Base-by-base conservation (phyloP, 92 coral and sea anemone genomes). In the Palythoa heliodiscus region DNA sequence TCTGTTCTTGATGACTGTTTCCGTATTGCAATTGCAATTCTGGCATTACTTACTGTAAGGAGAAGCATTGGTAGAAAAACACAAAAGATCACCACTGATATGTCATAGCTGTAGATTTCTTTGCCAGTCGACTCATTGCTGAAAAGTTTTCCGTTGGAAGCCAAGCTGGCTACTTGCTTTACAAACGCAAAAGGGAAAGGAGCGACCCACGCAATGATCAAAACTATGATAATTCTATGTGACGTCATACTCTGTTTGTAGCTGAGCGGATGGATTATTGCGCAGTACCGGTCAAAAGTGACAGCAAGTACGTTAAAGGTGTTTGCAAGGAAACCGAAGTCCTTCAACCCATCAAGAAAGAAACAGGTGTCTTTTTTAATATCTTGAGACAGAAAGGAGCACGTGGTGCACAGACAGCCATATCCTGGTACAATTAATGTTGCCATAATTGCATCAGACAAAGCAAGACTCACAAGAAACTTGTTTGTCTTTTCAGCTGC, bases 301-400 rank as follows among this genome's bases (percentile, higher is more conserved):
- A 93, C 89, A 12, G 92, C 93, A 12, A 93, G 69, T 0, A 93
- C 37, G 24, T 89, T 91, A 17, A 91, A 84, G 3, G 89, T 77
- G 11, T 91, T 85, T 7, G 88, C 76, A 7, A 91, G 71, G 77
- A 92, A 86, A 19, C 89, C 90, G 53, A 82, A 88, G 76, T 93
- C 95, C 78, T 93, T 93, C 22, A 88, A 39, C 8, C 88, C 95
- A 69, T 93, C 95, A 15, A 93, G 87, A n/a, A 88, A 17, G 72
- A 47, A 53, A 38, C 95, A 93, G 79, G 79, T 35, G 52, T 61
- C 40, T 39, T 50, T 17, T 58, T 63, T 29, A 37, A 58, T 23
- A 53, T 55, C 53, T 24, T 22, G 6, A 22, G 52, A 48, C 63
- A 76, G 80, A 15, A 52, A 50, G 17, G 92, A 87, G 82, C 92